Evolutionary conservation across 2,797 vertebrate genomes (phyloP).

Genomic region (Parotocinclus haroldoi): DNA sequence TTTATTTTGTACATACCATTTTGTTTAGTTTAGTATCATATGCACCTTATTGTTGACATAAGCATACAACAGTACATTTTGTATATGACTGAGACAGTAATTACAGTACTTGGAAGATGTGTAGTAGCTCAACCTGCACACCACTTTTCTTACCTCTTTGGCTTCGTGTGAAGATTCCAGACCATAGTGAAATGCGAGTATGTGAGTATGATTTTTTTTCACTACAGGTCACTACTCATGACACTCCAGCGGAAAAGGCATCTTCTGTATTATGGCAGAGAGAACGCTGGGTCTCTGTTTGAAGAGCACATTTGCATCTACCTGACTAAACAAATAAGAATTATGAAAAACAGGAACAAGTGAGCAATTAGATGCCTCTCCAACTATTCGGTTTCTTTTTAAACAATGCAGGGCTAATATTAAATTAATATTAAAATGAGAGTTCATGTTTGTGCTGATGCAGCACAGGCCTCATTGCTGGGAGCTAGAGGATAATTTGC

Average conservation of each 20-base stretch:
- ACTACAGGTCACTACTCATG: slow-evolving; percentile 16
- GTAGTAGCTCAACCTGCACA: too few relatives aligned
- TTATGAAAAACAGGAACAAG: slow-evolving; percentile 64
- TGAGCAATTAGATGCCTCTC: slow-evolving; percentile 53
- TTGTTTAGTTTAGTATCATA: too few relatives aligned
- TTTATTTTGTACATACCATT: too few relatives aligned
- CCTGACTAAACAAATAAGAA: slow-evolving; percentile 63
- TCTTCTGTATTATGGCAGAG: slow-evolving; percentile 41
- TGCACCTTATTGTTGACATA: too few relatives aligned
- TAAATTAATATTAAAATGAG: slow-evolving; percentile 44
- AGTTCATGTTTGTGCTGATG: slow-evolving; percentile 36
- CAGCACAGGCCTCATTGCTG: slow-evolving; percentile 1
- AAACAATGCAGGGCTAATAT: slow-evolving; percentile 58
- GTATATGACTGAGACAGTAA: too few relatives aligned
- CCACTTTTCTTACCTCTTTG: too few relatives aligned
- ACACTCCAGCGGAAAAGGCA: slow-evolving; percentile 30
- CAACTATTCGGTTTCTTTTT: slow-evolving; percentile 58
- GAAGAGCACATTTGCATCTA: slow-evolving; percentile 55
- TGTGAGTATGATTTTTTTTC: too few relatives aligned
- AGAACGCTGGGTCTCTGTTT: slow-evolving; percentile 19
- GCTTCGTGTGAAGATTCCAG: too few relatives aligned
- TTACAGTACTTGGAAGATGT: too few relatives aligned
- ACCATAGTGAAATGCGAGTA: too few relatives aligned
- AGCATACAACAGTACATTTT: too few relatives aligned
- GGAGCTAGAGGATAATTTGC: slow-evolving; percentile 21